Conservation (phyloP, 64 coral and sea anemone genomes). For the Actinia tenebrosa region DNA sequence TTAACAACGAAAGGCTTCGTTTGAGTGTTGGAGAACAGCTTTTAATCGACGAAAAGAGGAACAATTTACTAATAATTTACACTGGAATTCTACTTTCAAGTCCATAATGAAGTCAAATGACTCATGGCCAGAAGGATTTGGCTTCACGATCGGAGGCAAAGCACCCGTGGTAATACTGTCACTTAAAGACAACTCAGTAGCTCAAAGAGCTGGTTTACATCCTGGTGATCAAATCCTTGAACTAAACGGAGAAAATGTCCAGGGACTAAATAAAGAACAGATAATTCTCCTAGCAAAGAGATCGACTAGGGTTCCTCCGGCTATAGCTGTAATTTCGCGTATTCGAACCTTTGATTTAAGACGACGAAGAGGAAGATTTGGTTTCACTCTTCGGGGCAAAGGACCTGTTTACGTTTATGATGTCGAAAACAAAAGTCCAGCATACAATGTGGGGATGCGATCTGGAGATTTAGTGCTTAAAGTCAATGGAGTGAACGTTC, state of each 20-base stretch:
- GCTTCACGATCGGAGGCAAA: constrained; percentile 81
- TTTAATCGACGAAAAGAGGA: neutral
- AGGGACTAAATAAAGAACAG: constrained; percentile 83
- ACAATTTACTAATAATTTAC: neutral
- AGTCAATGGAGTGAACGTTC: constrained; percentile 71
- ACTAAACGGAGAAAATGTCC: constrained; percentile 93
- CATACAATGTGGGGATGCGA: constrained; percentile 77
- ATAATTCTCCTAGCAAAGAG: constrained; percentile 73
- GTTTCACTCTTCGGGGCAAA: constrained; percentile 77
- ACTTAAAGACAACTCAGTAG: constrained; percentile 79
- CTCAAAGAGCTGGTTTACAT: constrained; percentile 84
- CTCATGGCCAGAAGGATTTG: constrained; percentile 86
- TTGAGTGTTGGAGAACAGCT: neutral
- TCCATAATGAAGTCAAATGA: constrained; percentile 70
- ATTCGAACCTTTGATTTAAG: constrained; percentile 92
- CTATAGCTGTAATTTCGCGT: constrained; percentile 89
- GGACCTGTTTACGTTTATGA: constrained; percentile 86
- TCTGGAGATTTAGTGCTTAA: constrained; percentile 82
- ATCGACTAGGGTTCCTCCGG: constrained; percentile 88
- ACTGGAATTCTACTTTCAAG: neutral
- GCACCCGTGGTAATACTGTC: constrained; percentile 88
- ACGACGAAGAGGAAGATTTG: constrained; percentile 74
- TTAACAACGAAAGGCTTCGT: neutral
- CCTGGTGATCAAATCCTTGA: constrained; percentile 96
- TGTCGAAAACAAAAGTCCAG: constrained; percentile 63